Evolutionary conservation across 2,797 vertebrate genomes (phyloP).

Genomic region (Ibycter americanus): DNA sequence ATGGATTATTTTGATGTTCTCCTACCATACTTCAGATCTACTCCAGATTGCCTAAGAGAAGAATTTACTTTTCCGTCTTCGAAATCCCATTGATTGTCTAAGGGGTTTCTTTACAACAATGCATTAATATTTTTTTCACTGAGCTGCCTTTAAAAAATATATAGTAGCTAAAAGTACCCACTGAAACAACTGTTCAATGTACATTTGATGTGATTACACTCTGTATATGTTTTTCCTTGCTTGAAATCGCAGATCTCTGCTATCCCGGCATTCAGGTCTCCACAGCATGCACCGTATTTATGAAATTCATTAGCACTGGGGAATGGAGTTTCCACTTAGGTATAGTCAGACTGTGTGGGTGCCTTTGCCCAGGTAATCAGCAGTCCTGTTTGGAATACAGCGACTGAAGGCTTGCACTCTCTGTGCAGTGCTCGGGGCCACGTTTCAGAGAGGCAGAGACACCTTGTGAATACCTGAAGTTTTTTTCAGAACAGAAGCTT

Average conservation of each 20-base stretch:
- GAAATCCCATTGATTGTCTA: neutral
- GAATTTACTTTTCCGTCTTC: neutral
- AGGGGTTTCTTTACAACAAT: neutral
- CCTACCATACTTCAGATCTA: neutral
- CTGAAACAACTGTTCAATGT: conserved; percentile 17
- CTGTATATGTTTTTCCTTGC: neutral
- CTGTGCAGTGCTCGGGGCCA: neutral
- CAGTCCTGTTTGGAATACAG: neutral
- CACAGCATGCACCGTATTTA: neutral
- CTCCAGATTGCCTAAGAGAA: neutral
- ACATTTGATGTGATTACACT: conserved; percentile 59
- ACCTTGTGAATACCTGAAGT: neutral
- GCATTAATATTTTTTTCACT: neutral
- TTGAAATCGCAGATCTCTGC: neutral
- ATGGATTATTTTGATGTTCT: neutral
- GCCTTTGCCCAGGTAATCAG: neutral
- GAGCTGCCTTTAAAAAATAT: neutral
- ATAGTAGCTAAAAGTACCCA: neutral
- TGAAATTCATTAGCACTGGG: neutral
- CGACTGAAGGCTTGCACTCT: neutral
- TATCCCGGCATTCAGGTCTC: neutral
- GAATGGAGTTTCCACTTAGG: neutral
- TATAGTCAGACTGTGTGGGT: neutral
- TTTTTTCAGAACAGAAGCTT: neutral
- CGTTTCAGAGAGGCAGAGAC: neutral